Base-by-base conservation (phyloP, 92 coral and sea anemone species). In the Bergia sp. region DNA sequence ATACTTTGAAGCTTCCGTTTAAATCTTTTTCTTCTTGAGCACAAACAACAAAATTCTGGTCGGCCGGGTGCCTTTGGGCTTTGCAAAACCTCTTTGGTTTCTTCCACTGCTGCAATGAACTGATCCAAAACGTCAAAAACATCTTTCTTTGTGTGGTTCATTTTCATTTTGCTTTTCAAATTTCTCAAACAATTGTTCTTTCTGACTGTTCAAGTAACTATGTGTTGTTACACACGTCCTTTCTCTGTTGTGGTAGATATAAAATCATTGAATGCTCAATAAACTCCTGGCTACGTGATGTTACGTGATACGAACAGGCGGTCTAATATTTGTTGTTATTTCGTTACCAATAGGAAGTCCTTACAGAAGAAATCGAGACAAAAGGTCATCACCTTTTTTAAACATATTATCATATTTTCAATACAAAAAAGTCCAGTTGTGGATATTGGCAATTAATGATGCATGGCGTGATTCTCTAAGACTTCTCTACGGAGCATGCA, bases 71-170 rank as follows among this genome's bases (percentile, higher is more conserved):
- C 98, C 21, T 92, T 90, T 9, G 98, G 98, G 77, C 96, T 95
- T 67, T 92, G 93, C 37, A 95, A 81, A 13, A 95, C 93, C 73
- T 95, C 93, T 83, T 95, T 95, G 1, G 98, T 95, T 67, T 95
- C 98, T 86, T 95, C 98, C 53, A 95, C 94, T 55, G 98, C 98
- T 50, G 94, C 95, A 16, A 95, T 95, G 71, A 95, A 95, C 82
- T 93, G 94, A 92, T 95, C 98, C 38, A 95, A 88, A 18, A 93
- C 98, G 89, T 93, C 91, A 80, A 90, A 93, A 58, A 95, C 91
- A 69, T 95, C 92, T 76, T 92, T 89, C 42, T 88, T 86, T 64
- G 94, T 71, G 40, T 81, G 81, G 9, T 89, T 89, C 92, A 90
- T 92, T 38, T 73, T 89, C 77, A 47, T 84, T 42, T 36, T 69